A percentile compares a stretch with the other conserved stretches of the same genome.
These are phyloP conservation scores for Pristionchus mayeri DNA, from an alignment of 2,888 invertebrate species.

Conservation along the genomic window DNA sequence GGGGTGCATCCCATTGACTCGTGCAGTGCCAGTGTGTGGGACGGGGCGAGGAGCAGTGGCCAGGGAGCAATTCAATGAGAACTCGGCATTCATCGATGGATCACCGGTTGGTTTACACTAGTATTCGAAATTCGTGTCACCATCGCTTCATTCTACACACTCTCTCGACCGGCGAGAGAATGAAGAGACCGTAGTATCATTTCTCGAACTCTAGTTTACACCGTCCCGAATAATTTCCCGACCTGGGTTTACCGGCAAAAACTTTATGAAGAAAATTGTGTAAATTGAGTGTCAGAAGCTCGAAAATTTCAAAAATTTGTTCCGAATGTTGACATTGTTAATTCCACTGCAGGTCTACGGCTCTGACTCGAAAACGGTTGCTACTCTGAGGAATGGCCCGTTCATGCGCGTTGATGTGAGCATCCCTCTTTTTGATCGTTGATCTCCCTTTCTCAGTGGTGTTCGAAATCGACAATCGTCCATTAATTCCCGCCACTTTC, in stretches of 20 bases:
- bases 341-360: constrained; percentile 69
- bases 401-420: constrained; percentile 63
- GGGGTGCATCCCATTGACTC: constrained; percentile 74
- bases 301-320: no score
- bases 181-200: no score
- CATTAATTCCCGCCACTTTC: no score
- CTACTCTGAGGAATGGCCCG: constrained; percentile 64
- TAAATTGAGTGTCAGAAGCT: no score
- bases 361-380: constrained; percentile 64
- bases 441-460: background rate
- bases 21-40: constrained; percentile 95
- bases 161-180: no score
- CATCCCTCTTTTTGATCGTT: background rate
- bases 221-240: no score
- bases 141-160: no score
- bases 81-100: constrained; percentile 91
- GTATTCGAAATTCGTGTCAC: no score
- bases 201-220: background rate
- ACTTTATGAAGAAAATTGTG: no score
- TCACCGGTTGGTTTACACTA: constrained; percentile 60
- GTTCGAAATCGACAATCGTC: no score
- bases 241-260: no score
- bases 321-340: no score
- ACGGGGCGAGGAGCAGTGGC: constrained; percentile 91
- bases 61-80: constrained; percentile 85